These are phyloP conservation scores for Onychostoma macrolepis DNA, from an alignment of 2,113 vertebrate genomes.

Conservation along the genomic window DNA sequence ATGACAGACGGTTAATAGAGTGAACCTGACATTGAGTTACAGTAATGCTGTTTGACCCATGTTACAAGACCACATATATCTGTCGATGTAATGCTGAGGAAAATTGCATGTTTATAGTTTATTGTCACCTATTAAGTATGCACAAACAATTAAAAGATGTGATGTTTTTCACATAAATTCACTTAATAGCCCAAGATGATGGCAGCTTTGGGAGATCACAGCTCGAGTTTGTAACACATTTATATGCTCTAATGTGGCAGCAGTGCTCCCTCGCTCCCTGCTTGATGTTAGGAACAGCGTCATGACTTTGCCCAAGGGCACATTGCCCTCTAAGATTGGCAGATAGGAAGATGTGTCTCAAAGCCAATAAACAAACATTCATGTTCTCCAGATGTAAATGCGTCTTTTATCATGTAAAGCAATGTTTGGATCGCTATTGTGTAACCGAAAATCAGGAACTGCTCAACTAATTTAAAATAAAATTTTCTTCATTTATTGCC, in stretches of 20 bases:
- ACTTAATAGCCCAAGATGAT: conserved; percentile 18
- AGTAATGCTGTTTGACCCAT: not conserved
- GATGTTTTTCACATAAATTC: conserved; percentile 45
- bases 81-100: not conserved
- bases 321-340: not conserved
- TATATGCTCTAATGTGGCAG: conserved; percentile 5
- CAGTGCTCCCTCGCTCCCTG: conserved; percentile 11
- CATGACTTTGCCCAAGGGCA: conserved; percentile 19
- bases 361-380: not conserved
- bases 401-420: not conserved
- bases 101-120: not conserved
- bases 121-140: conserved; percentile 11
- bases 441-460: not conserved
- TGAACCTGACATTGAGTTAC: not conserved
- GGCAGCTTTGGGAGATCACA: conserved; percentile 26
- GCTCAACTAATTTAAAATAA: not conserved
- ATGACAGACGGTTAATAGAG: not conserved
- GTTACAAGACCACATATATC: not conserved
- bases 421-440: not conserved
- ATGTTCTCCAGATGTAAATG: not conserved
- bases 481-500: not conserved
- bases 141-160: conserved; percentile 7
- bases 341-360: conserved; percentile 5
- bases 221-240: conserved; percentile 7
- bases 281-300: conserved; percentile 9